Evolutionary conservation across 2,113 vertebrate species (phyloP).

Genomic region (Tilapia sparmanii): DNA sequence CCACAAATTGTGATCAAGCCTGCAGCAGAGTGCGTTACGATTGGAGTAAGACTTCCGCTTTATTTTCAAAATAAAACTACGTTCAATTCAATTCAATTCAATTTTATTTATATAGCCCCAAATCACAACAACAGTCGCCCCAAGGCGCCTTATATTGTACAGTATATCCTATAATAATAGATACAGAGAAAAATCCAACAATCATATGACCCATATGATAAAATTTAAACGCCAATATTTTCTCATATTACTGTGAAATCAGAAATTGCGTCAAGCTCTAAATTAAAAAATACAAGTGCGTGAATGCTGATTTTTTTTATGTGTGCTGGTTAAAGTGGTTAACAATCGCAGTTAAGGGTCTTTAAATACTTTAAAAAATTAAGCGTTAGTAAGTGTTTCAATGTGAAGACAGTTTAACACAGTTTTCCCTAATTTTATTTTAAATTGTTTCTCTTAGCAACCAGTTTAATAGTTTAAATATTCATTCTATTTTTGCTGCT

Average conservation of each 20-base stretch:
- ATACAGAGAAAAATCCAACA: background rate
- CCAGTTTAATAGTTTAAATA: background rate
- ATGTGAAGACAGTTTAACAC: background rate
- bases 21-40: no score
- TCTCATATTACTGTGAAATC: background rate
- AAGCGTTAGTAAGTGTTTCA: fast-evolving
- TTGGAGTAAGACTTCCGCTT: background rate
- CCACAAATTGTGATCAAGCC: background rate
- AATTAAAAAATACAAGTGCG: background rate
- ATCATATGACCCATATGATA: background rate
- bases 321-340: background rate
- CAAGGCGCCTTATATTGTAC: background rate
- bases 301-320: background rate
- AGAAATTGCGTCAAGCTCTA: background rate
- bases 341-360: background rate
- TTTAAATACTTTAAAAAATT: background rate
- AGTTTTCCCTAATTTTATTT: background rate
- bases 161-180: background rate
- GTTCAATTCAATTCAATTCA: background rate
- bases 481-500: fast-evolving
- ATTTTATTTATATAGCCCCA: background rate
- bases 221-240: background rate
- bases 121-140: background rate
- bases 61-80: constrained; percentile 4
- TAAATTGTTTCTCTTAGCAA: background rate